phyloP scores from a whole-genome alignment of 2,797 vertebrate species.

The Acanthornis magna region DNA sequence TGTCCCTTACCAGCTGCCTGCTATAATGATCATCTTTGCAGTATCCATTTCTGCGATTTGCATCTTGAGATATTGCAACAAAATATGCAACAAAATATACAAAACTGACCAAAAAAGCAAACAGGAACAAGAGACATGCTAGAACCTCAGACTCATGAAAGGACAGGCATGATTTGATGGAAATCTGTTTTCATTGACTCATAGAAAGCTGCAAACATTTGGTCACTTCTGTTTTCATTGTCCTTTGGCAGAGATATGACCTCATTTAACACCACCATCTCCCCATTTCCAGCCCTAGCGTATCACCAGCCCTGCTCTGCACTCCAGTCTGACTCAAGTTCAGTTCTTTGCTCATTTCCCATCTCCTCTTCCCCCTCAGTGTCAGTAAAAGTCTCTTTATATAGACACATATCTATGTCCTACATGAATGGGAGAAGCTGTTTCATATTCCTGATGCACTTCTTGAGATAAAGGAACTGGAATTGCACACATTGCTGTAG shows the following conservation, averaged over 20 bases:
- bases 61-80: not conserved
- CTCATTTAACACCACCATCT: not conserved
- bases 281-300: not conserved
- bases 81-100: not conserved
- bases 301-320: not conserved
- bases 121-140: not conserved
- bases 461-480: not conserved
- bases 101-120: not conserved
- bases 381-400: not conserved
- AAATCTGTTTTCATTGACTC: not conserved
- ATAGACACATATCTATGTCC: rapidly evolving
- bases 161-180: not conserved
- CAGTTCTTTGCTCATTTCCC: not conserved
- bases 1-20: not conserved
- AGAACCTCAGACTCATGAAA: not conserved
- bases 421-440: not conserved
- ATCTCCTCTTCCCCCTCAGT: not conserved
- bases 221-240: rapidly evolving
- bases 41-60: not conserved
- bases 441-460: not conserved
- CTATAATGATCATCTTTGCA: not conserved
- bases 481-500: not conserved
- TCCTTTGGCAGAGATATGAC: not conserved
- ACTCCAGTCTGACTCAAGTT: not conserved
- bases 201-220: not conserved